Base-by-base conservation (phyloP, 2,888 invertebrate genomes). In the Pogonocherus hispidulus region DNA sequence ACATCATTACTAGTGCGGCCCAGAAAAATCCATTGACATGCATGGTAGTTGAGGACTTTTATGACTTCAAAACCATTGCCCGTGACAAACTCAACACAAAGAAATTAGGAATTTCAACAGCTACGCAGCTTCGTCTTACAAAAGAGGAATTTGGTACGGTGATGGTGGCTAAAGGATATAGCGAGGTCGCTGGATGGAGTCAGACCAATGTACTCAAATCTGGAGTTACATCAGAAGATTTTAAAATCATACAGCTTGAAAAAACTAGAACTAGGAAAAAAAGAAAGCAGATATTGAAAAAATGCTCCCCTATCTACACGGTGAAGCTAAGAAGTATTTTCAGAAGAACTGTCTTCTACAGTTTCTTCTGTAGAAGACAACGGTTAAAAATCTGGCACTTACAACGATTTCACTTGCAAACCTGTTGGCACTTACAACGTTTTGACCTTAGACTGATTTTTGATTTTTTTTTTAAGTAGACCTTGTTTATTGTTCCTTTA, bases 11-110 rank as follows among this genome's bases (percentile, higher is more conserved):
- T 51, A 51, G 20, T 51, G 51, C 51, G 20, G 51, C 18, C 2
- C 51, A 32, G 9, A 32, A 32, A 32, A 32, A 6, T 32, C 32
- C 6, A 32, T 32, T 32, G 9, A 32, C 32, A 32, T 32, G 32
- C 32, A 32, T 32, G 32, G 32, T 32, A 11, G 32, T 32, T 32
- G 32, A 32, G 9, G 51, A 51, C 19, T 19, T 51, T 51, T 51
- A 51, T 51, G 51, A 51, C 20, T 51, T 51, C 22, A 51, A 51
- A 51, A 54, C 32, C 11, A 54, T 54, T 54, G 54, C 32, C 23
- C 11, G 11, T 27, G 23, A 20, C 16, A 52, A 52, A 52, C 52
- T 23, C 6, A 2, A 20, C n/a, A 52, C 52, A 2, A 23, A 52
- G 3, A 20, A 52, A 8, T 23, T 52, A 23, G 52, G 27, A 52